Base-by-base conservation (phyloP, 2,888 invertebrate species). In the Nymphalis c-album region DNA sequence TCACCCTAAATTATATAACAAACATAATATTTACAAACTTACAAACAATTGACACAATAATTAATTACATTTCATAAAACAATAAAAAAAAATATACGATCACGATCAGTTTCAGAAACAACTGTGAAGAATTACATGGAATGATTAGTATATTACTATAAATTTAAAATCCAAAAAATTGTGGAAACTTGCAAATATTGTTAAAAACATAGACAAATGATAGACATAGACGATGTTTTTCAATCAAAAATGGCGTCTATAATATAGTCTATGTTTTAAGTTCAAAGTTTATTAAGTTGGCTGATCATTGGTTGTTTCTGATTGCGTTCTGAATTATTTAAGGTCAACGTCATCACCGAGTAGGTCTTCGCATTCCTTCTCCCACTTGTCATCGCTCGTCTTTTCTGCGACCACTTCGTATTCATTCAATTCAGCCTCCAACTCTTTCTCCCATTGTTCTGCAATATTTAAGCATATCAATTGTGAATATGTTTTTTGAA, bases 401-500 rank as follows among this genome's bases (percentile, higher is more conserved):
- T 90, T 90, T 45, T 88, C 91, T 0, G 90, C 91, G 55, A 98
- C 97, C 77, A 98, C 96, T 90, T 98, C 98, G 88, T 97, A 98
- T 85, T 98, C 98, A 87, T 97, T 97, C 77, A 98, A 94, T 91
- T 98, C 98, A 61, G 97, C 97, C 85, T 98, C 98, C 83, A 98
- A 92, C 90, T 98, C 98, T 85, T 96, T 97, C 93, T 98, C 98
- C 98, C 98, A 98, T 93, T 98, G 97, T 90, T 97, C 97, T 95
- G 96, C 92, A 89, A 90, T 61, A 67, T 64, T 58, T 35, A 16
- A 13, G 8, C 26, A 22, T 50, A n/a, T 7, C 6, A 26, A 17
- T 26, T 53, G 7, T 26, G 26, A 20, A 22, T 13, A 16, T 51
- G 20, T 10, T 26, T 69, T 45, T 47, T 22, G 31, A 40, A 50